Evolutionary conservation across 2,797 vertebrate species (phyloP).

Genomic region (Anabas testudineus): DNA sequence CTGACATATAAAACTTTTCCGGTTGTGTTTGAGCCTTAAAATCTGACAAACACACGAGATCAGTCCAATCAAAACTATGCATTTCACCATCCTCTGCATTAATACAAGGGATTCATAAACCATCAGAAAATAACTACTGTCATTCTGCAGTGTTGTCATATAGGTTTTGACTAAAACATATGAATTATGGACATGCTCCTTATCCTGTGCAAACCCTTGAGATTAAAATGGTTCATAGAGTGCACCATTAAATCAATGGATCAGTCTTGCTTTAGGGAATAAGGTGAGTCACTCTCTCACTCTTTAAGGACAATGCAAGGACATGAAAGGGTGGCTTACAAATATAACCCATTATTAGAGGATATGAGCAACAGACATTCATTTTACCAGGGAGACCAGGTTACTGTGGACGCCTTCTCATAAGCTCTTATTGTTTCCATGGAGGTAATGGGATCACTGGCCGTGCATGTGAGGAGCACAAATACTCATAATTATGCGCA

Average conservation of each 20-base stretch:
- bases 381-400: conserved; percentile 68
- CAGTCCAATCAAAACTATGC: background rate
- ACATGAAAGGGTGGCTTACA: conserved; percentile 63
- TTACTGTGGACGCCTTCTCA: conserved; percentile 65
- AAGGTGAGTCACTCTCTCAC: conserved; percentile 66
- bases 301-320: conserved; percentile 57
- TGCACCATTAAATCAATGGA: conserved; percentile 30
- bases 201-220: conserved; percentile 28
- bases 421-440: conserved; percentile 79
- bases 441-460: conserved; percentile 76
- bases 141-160: background rate
- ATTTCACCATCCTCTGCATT: background rate
- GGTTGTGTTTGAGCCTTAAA: no score
- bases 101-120: no score
- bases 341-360: conserved; percentile 74
- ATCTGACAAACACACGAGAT: no score
- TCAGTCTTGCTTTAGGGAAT: conserved; percentile 63
- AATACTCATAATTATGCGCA: conserved; percentile 78
- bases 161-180: background rate
- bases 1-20: no score
- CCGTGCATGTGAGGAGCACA: conserved; percentile 68
- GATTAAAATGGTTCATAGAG: conserved; percentile 30
- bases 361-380: conserved; percentile 68
- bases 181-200: conserved; percentile 11
- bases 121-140: background rate